These are phyloP conservation scores for Orthonevra nobilis DNA, from an alignment of 2,888 invertebrate genomes.

Conservation along the genomic window DNA sequence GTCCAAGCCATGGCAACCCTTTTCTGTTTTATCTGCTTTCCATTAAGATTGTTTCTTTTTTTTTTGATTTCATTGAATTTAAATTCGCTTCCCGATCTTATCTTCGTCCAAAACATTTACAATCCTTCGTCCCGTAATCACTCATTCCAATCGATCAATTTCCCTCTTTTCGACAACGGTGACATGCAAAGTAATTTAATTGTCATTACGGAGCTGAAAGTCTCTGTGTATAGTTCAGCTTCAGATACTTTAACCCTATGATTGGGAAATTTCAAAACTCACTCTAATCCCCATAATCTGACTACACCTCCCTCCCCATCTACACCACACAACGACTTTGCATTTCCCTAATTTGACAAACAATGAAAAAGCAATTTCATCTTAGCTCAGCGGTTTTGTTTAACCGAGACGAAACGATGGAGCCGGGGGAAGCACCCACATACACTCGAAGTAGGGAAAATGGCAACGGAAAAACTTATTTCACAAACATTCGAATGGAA, in stretches of 20 bases:
- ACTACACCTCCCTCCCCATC: not conserved
- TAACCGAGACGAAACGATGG: conserved; percentile 37
- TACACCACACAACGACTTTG: conserved; percentile 30
- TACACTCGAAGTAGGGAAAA: too few relatives aligned
- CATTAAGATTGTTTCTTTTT: too few relatives aligned
- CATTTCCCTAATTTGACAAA: conserved; percentile 70
- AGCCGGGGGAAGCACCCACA: too few relatives aligned
- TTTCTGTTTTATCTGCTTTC: too few relatives aligned
- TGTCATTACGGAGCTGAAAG: conserved; percentile 54
- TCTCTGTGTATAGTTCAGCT: conserved; percentile 26
- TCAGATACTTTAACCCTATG: conserved; percentile 62
- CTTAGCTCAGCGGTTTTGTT: conserved; percentile 69
- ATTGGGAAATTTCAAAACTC: conserved; percentile 36
- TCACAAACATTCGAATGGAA: conserved; percentile 56
- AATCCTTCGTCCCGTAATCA: conserved; percentile 38
- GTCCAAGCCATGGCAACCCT: too few relatives aligned
- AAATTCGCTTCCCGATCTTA: too few relatives aligned
- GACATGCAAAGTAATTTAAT: conserved; percentile 64
- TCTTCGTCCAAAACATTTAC: too few relatives aligned
- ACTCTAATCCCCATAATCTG: conserved; percentile 39
- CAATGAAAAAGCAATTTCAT: conserved; percentile 71
- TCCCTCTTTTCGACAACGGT: conserved; percentile 20
- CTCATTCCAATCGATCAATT: conserved; percentile 59
- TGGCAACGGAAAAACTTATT: conserved; percentile 56
- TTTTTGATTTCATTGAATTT: too few relatives aligned